Percentiles rank a stretch among this genome's conserved stretches.
phyloP scores from a whole-genome alignment of 2,888 invertebrate species.

The Patella caerulea region DNA sequence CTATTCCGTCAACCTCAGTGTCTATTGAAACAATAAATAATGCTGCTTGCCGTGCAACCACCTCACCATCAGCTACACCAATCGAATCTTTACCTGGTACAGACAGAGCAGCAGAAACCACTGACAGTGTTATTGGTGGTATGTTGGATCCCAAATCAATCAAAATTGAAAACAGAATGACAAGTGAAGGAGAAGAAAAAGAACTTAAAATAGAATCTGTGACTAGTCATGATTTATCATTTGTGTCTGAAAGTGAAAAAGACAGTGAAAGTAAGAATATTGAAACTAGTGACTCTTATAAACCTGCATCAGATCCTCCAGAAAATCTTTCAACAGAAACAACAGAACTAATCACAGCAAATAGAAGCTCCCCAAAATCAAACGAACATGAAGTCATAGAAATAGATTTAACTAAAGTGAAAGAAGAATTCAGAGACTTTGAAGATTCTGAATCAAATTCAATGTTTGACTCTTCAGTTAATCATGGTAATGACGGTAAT shows the following conservation, averaged over 20 bases:
- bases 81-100: conserved; percentile 1
- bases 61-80: background rate
- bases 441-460: background rate
- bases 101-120: background rate
- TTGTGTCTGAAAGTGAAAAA: background rate
- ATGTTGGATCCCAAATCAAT: no score
- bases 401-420: conserved; percentile 1
- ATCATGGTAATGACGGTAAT: background rate
- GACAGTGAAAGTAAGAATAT: background rate
- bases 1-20: no score
- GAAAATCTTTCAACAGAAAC: background rate
- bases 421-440: background rate
- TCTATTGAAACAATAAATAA: no score
- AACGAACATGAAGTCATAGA: background rate
- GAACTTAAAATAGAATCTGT: conserved; percentile 8
- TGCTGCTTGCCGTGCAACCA: no score
- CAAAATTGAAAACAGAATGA: background rate
- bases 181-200: background rate
- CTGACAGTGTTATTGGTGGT: no score
- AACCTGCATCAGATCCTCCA: background rate
- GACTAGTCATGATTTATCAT: conserved; percentile 9
- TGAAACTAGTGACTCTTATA: background rate
- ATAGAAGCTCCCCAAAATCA: background rate
- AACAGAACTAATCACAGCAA: background rate
- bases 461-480: background rate